These are phyloP conservation scores for Peromyscus melanophrys DNA, from an alignment of 2,797 vertebrate genomes.

Conservation along the genomic window DNA sequence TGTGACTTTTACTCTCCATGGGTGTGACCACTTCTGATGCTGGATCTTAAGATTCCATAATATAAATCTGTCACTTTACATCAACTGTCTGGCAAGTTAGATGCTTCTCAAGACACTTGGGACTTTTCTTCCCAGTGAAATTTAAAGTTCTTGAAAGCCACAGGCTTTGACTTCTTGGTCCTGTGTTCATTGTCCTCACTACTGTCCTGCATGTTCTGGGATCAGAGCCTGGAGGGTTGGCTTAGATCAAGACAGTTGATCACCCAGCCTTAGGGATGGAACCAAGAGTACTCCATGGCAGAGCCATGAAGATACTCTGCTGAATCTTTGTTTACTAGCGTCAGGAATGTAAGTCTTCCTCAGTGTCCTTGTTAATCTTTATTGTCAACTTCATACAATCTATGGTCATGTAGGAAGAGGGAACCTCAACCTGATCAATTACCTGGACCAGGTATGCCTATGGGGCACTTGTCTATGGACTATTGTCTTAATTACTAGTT, in stretches of 20 bases:
- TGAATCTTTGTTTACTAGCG: neutral
- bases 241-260: neutral
- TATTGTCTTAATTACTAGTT: neutral
- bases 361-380: neutral
- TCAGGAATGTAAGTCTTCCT: neutral
- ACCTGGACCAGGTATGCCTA: neutral
- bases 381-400: neutral
- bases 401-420: neutral
- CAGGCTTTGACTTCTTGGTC: neutral
- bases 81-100: neutral
- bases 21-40: neutral
- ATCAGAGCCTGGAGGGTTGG: neutral
- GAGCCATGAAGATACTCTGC: neutral
- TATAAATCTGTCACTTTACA: neutral
- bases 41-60: neutral
- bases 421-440: neutral
- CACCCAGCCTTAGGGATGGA: neutral
- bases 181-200: neutral
- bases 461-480: neutral
- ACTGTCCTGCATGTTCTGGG: neutral
- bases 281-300: neutral
- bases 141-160: neutral
- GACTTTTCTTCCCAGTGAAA: conserved; percentile 11
- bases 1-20: neutral
- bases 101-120: neutral